Evolutionary conservation across 2,888 invertebrate species (phyloP), one percentile per base, ranked within the genome.

Genomic region (Clepsis dumicolana): DNA sequence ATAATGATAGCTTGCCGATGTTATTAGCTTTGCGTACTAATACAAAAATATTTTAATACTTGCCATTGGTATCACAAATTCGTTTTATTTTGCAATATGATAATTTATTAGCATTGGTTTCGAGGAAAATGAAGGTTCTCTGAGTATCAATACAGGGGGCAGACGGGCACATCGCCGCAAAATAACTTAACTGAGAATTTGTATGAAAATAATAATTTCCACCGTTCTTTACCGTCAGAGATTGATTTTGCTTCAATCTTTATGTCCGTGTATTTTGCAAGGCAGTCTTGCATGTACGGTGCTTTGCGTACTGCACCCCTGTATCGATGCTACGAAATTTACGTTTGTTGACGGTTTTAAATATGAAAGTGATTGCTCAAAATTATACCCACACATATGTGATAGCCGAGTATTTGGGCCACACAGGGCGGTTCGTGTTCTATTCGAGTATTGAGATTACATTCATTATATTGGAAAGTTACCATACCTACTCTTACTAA

Each of bases 1-100:
- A 77, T 82, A 75, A 79, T 80, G 80, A 81, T 83, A 81, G 85
- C 90, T 91, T 91, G 90, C 90, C 91, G 80, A 82, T 77, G 77
- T 75, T 72, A 75, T 82, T 82, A 77, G 84, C 82, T 87, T 88
- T 79, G 67, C 79, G 67, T 73, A 77, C 73, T 76, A 78, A 76
- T 75, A 59, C 67, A 70, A 54, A 29, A 27, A 76, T 73, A 64
- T 74, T 79, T 74, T 73, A 74, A 75, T 75, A 83, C 89, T 90
- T 91, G 90, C 91, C 91, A 89, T 83, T 78, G 82, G 84, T 87
- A 84, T 87, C 85, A 85, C 83, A 85, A 85, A 85, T 77, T 75
- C 44, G 73, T 74, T 74, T 73, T 60, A 52, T 71, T 56, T 68
- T 60, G 64, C 54, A 54, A 62, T 60, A 61, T 52, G 18, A 50